These are phyloP conservation scores for Halichoeres trimaculatus DNA, from an alignment of 2,113 vertebrate genomes.

Conservation along the genomic window DNA sequence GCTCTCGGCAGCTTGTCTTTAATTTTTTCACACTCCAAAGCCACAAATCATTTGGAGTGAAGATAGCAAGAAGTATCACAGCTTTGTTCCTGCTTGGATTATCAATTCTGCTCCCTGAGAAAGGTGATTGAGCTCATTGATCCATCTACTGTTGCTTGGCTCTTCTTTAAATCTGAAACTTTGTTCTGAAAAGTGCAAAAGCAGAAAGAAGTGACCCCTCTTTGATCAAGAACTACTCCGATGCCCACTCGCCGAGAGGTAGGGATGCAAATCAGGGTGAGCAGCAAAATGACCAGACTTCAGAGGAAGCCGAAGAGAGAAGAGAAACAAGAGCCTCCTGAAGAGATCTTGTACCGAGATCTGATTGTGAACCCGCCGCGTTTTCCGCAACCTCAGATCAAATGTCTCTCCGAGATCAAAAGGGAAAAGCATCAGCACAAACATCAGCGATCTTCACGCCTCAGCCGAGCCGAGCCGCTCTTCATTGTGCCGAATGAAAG, in stretches of 20 bases:
- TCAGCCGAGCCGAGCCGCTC: too few relatives aligned
- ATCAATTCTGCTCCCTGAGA: constrained; percentile 20
- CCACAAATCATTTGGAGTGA: constrained; percentile 16
- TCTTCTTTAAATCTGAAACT: constrained; percentile 15
- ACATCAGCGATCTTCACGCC: constrained; percentile 7
- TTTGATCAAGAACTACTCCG: not conserved
- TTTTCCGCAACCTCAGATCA: too few relatives aligned
- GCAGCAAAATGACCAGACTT: constrained; percentile 13
- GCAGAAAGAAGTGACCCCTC: constrained; percentile 1
- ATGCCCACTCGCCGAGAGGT: constrained; percentile 10
- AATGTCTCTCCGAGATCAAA: constrained; percentile 13
- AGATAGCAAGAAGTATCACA: constrained; percentile 11
- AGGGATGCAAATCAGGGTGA: constrained; percentile 22
- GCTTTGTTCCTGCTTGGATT: not conserved
- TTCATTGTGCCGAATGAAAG: too few relatives aligned
- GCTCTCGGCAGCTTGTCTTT: too few relatives aligned
- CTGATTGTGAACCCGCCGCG: not conserved
- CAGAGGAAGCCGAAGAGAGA: constrained; percentile 15
- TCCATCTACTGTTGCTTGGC: constrained; percentile 13
- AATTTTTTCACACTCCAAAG: too few relatives aligned
- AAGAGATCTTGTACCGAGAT: constrained; percentile 24
- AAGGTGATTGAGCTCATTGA: too few relatives aligned
- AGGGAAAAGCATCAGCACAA: constrained; percentile 21
- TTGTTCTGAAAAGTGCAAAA: constrained; percentile 25
- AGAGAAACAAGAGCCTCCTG: constrained; percentile 14